A percentile compares a stretch with the other conserved stretches of the same genome.
Evolutionary conservation across 2,797 vertebrate genomes (phyloP).

Genomic region (Enteromius unitaeniatus): DNA sequence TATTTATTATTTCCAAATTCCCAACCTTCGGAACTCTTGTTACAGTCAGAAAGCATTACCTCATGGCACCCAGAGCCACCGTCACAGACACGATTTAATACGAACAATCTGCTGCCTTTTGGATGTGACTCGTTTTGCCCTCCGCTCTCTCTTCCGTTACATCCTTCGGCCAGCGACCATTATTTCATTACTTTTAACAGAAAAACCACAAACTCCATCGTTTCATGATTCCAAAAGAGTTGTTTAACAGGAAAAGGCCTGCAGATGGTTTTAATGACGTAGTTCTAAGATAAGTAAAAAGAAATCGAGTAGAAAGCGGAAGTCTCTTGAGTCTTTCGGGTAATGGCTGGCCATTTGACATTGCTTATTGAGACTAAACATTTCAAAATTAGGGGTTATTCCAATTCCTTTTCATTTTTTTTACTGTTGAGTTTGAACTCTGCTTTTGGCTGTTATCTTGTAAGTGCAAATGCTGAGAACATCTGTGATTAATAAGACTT

Average conservation of each 20-base stretch:
- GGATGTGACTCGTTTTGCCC: constrained; percentile 58
- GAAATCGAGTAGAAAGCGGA: background rate
- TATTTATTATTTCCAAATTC: constrained; percentile 62
- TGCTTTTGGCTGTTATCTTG: background rate
- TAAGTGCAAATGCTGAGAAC: background rate
- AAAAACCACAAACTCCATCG: constrained; percentile 36
- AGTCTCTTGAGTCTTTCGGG: background rate
- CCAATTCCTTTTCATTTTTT: constrained; percentile 6
- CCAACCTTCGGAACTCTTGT: constrained; percentile 63
- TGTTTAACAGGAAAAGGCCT: constrained; percentile 40
- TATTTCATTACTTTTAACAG: constrained; percentile 45
- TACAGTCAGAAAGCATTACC: constrained; percentile 70
- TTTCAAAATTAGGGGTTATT: too few relatives aligned
- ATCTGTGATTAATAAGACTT: constrained; percentile 3
- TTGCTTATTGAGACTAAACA: background rate
- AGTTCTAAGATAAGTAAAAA: background rate
- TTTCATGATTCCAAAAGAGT: constrained; percentile 40
- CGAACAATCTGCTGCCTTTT: constrained; percentile 76
- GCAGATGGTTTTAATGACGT: constrained; percentile 13
- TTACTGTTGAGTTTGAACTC: background rate
- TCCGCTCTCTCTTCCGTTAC: constrained; percentile 16
- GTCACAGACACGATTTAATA: constrained; percentile 75
- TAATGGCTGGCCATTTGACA: background rate
- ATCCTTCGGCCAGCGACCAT: constrained; percentile 42
- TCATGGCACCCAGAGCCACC: constrained; percentile 76